Evolutionary conservation across 2,113 vertebrate genomes (phyloP).

Genomic region (Nibea coibor): DNA sequence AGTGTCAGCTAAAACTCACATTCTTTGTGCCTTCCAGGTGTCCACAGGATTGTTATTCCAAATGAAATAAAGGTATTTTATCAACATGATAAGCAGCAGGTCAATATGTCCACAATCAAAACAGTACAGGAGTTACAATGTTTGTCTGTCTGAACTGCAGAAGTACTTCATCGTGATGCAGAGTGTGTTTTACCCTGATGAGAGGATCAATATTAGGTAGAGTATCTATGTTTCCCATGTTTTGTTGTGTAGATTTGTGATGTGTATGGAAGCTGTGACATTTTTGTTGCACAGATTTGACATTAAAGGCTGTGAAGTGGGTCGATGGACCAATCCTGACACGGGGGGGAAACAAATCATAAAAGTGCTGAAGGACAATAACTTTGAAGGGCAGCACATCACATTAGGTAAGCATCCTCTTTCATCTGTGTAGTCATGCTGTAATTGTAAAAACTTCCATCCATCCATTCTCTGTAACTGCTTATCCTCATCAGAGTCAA

Average conservation of each 20-base stretch:
- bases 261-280: not conserved
- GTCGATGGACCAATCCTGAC: conserved; percentile 83
- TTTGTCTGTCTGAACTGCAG: conserved; percentile 68
- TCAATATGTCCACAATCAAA: no score
- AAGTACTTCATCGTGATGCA: conserved; percentile 91
- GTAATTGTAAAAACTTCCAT: no score
- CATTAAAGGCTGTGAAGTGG: conserved; percentile 88
- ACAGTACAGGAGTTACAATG: not conserved
- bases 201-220: conserved; percentile 85
- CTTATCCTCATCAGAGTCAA: no score
- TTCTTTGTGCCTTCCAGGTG: conserved; percentile 61
- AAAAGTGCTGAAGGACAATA: conserved; percentile 88
- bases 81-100: not conserved
- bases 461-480: no score
- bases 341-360: conserved; percentile 79
- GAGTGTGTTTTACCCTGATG: conserved; percentile 88
- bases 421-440: not conserved
- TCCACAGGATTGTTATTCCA: conserved; percentile 77
- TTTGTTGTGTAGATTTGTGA: not conserved
- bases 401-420: conserved; percentile 77
- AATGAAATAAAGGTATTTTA: conserved; percentile 67
- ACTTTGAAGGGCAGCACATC: conserved; percentile 86
- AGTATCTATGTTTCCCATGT: not conserved
- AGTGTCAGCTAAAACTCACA: no score
- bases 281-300: conserved; percentile 82